phyloP scores from a whole-genome alignment of 2,113 vertebrate species.

The Tringa solitaria region DNA sequence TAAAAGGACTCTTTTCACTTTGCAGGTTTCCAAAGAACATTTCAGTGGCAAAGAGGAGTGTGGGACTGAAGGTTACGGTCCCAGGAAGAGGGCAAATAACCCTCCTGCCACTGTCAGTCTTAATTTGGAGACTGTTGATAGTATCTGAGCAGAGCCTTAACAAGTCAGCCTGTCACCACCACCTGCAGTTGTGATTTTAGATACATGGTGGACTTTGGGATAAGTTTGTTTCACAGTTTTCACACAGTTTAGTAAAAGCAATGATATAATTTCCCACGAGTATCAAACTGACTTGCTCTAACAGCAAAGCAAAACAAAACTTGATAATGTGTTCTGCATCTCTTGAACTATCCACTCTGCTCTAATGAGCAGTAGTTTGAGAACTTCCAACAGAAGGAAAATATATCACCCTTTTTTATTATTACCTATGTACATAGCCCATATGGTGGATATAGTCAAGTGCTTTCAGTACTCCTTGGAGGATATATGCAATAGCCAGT shows the following conservation, averaged over 20 bases:
- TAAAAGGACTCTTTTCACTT: not conserved
- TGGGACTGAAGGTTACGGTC: not conserved
- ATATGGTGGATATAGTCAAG: conserved; percentile 98
- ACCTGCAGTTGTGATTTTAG: not conserved
- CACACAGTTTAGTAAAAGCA: not conserved
- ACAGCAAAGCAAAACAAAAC: not conserved
- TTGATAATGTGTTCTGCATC: not conserved
- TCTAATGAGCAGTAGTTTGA: not conserved
- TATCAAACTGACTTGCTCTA: not conserved
- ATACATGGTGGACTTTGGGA: not conserved
- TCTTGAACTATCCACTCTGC: not conserved
- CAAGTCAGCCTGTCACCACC: not conserved
- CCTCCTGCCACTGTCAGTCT: not conserved
- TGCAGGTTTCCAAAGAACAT: not conserved
- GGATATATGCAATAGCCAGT: conserved; percentile 91
- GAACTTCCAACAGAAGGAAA: not conserved
- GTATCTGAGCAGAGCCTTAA: not conserved
- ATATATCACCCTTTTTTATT: fast-evolving
- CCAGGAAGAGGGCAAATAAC: not conserved
- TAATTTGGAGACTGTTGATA: not conserved
- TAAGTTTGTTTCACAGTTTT: not conserved
- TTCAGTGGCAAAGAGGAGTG: not conserved
- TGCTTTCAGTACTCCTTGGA: conserved; percentile 90
- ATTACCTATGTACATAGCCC: conserved; percentile 96
- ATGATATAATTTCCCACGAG: fast-evolving